Evolutionary conservation across 2,797 vertebrate species (phyloP), one percentile per base, ranked within the genome.

Genomic region (Alosa sapidissima): DNA sequence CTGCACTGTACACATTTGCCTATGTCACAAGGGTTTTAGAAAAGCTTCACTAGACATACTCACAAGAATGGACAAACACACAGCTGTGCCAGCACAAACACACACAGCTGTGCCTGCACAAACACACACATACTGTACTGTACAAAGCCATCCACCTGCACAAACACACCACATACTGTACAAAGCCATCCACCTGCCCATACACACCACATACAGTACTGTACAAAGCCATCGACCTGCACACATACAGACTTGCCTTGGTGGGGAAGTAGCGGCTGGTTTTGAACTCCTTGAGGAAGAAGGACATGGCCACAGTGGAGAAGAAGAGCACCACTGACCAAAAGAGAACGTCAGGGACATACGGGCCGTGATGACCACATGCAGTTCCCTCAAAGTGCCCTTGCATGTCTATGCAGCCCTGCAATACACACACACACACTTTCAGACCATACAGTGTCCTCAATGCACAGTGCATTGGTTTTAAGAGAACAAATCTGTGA

Each of bases 321-420:
- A 99, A 99, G 94, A 99, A 99, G 87, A 99, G 94, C 89, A 99
- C 94, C 90, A 98, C 96, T 6, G 96, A 99, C 98, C 98, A 99
- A 93, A 99, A 99, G 72, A 99, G 96, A 49, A 99, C 98, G 7
- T 99, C 98, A 0, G 98, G 98, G 87, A 98, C 95, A n/a, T 97
- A 99, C 0, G 98, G 98, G 62, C 98, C 97, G 0, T 98, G 97
- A 8, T 97, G 96, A 55, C 97, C 96, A 72, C 98, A 99, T 89
- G 97, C 98, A 52, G 87, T 93, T 60, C 98, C 98, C 81, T 95
- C 90, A 86, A 99, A 99, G 47, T 95, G 94, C 86, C 95, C 95
- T 5, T 85, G 93, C 88, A 93, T 94, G 81, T 95, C 93, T 92
- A 94, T 88, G 94, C 93, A 94, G 92, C 48, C 82, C 89, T 89